Base-by-base conservation (phyloP, 2,888 invertebrate species). In the Schrankia costaestrigalis region DNA sequence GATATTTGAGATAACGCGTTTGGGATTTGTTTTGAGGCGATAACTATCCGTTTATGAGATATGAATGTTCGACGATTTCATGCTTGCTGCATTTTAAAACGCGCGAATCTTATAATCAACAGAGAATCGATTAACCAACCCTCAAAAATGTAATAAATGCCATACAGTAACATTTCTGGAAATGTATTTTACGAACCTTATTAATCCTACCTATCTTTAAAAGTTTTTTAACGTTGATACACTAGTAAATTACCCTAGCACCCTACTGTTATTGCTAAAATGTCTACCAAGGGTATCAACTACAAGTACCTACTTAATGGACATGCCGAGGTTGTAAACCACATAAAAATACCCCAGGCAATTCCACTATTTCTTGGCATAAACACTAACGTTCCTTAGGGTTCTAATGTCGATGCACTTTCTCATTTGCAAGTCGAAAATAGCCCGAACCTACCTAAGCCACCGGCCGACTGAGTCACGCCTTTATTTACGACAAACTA, bases 381-480 rank as follows among this genome's bases (percentile, higher is more conserved):
- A n/a, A 46, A 38, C 42, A 42, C 35, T 43, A 17, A 26, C 37
- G 26, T 31, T 44, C 48, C 52, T 43, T 40, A 52, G 48, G 59
- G 44, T 35, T 35, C 45, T 28, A 37, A 55, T 51, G 66, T 57
- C 71, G 67, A 71, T 80, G 78, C 80, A 81, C 77, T 79, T 79
- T 78, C 82, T 78, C 79, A 78, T 79, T 77, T 75, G 75, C 81
- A 72, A 71, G 71, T 79, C 77, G 70, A 78, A 82, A 83, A 83
- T 84, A 79, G 67, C 75, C 55, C 64, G 60, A 69, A 69, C 70
- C 42, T 42, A 36, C 59, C n/a, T n/a, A n/a, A n/a, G 45, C 56
- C 51, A 51, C 46, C 56, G 46, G 42, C 46, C 52, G 48, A 48
- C 52, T 51, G 83, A 84, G 64, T 85, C 84, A 82, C 73, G 61